phyloP scores from a whole-genome alignment of 2,113 vertebrate genomes.

The Aldabrachelys gigantea region DNA sequence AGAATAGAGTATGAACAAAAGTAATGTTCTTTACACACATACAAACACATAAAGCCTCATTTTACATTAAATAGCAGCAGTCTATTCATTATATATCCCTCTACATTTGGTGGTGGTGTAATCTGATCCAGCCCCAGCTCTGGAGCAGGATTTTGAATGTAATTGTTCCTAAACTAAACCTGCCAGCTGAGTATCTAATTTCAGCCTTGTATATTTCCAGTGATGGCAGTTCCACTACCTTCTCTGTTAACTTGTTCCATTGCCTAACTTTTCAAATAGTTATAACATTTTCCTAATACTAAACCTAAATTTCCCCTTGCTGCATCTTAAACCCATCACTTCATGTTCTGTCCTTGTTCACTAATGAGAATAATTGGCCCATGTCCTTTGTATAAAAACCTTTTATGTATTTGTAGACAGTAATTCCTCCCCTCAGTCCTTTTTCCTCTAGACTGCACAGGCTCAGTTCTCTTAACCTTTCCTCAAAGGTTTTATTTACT shows the following conservation, averaged over 20 bases:
- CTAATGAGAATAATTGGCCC: slow-evolving; percentile 70
- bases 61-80: neutral
- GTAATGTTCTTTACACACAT: accelerated
- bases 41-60: accelerated
- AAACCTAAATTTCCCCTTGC: slow-evolving; percentile 49
- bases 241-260: neutral
- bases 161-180: neutral
- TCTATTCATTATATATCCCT: neutral
- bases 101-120: accelerated
- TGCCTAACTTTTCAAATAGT: slow-evolving; percentile 22
- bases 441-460: slow-evolving; percentile 53
- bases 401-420: slow-evolving; percentile 61
- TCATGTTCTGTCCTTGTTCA: slow-evolving; percentile 61
- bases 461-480: slow-evolving; percentile 55
- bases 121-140: neutral
- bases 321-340: slow-evolving; percentile 61
- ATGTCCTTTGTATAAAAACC: slow-evolving; percentile 5
- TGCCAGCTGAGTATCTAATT: neutral
- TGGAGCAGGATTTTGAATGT: neutral
- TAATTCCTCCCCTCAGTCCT: slow-evolving; percentile 72
- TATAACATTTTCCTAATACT: slow-evolving; percentile 57
- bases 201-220: neutral
- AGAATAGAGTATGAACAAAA: neutral
- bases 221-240: neutral
- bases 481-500: slow-evolving; percentile 76